Conservation (phyloP, 1,140 invertebrate species). For the Lutraria rhynchaena region DNA sequence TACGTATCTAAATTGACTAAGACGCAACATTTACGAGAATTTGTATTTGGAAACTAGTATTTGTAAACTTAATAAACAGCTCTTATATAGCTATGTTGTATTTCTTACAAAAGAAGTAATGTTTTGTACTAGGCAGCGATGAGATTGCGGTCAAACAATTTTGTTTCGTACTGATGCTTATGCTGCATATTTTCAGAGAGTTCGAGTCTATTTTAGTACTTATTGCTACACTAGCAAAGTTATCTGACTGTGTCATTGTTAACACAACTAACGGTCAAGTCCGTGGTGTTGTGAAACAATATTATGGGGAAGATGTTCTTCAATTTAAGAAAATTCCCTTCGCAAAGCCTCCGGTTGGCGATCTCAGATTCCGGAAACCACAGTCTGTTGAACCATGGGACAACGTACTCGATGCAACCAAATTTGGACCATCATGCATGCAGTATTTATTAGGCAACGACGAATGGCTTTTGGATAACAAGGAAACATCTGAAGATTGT, state of each 20-base stretch:
- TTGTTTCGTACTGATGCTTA: too few species aligned
- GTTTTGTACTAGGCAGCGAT: too few species aligned
- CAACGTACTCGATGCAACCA: neutral
- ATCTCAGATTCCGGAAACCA: conserved; percentile 44
- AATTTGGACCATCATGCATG: conserved; percentile 54
- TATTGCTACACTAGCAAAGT: too few species aligned
- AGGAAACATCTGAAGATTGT: conserved; percentile 89
- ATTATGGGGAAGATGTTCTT: conserved; percentile 13
- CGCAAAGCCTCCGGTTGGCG: conserved; percentile 43
- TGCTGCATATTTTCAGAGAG: too few species aligned
- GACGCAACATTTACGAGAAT: too few species aligned
- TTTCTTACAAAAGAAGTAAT: too few species aligned
- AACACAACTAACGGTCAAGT: conserved; percentile 27
- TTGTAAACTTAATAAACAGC: too few species aligned
- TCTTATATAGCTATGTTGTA: too few species aligned
- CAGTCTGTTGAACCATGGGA: neutral
- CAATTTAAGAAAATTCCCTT: conserved; percentile 54
- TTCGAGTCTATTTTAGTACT: too few species aligned
- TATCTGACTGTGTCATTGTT: neutral
- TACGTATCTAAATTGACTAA: too few species aligned
- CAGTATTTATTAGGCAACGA: conserved; percentile 37
- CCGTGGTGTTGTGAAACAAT: neutral
- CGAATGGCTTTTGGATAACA: conserved; percentile 41
- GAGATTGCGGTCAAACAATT: too few species aligned
- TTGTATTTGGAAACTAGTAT: too few species aligned